Evolutionary conservation across 1,140 invertebrate species (phyloP), one percentile per base, ranked within the genome.

Genomic region (Anagrus nilaparvatae): DNA sequence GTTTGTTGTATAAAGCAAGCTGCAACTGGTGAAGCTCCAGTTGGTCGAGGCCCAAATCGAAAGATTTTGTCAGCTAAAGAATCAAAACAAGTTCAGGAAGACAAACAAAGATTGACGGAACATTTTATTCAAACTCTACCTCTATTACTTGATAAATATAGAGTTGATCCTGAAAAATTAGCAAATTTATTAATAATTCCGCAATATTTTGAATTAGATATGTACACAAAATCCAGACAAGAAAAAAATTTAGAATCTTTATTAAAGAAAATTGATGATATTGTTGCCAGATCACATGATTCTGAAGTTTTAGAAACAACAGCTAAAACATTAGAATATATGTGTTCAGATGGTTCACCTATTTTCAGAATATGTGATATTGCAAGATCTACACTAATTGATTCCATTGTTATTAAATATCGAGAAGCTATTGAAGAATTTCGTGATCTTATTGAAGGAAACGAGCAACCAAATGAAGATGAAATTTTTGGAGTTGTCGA

Each of bases 1-100:
- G 88, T 93, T 20, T 97, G 94, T 69, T 94, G 91, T 65, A 87
- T 97, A 29, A 84, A 86, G 59, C 95, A 99, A 69, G 88, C 93
- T n/a, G 91, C 92, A 10, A 96, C 94, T 9, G 60, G 66, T 5
- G 95, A 99, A 69, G 87, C 90, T 14, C 96, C 96, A 1, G 91
- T 97, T 20, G 94, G 95, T 18, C 72, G 96, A 50, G 92, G 88
- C 12, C 81, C 87, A 27, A 86, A 81, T 33, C 73, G 91, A 44
- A 91, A 87, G 73, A 77, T 80, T 23, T 53, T 79, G 0, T 81
- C 80, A 12, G 74, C 78, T 0, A 88, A 88, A 61, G 85, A 89
- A 65, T 46, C 75, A 0, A 85, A 86, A 51, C 74, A 82, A 66
- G 80, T 94, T 29, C 79, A 81, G 47, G 96, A 99, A 69, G 97